A percentile compares a stretch with the other conserved stretches of the same genome.
Conservation (phyloP, 1,140 invertebrate genomes). For the Pachypeltis micranthus region DNA sequence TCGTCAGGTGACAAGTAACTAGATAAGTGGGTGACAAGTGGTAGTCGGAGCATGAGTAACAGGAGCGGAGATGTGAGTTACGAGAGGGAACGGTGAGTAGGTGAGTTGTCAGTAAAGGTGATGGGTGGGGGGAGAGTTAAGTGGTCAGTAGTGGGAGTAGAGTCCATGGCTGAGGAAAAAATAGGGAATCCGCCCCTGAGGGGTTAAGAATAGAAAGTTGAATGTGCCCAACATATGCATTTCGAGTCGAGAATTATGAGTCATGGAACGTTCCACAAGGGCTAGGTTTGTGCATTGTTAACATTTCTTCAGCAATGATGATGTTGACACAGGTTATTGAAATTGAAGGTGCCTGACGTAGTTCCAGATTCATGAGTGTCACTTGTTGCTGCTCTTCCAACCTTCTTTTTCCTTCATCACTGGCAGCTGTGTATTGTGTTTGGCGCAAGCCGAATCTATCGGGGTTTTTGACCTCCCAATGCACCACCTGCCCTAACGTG, state of each 20-base stretch:
- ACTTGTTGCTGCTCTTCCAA: background rate
- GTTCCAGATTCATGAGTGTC: background rate
- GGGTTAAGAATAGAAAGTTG: background rate
- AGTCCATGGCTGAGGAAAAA: background rate
- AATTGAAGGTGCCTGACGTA: background rate
- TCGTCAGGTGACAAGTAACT: no score
- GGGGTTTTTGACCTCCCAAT: no score
- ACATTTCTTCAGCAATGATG: background rate
- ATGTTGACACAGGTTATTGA: background rate
- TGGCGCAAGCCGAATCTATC: no score
- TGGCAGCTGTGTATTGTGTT: no score
- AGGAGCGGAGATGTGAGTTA: no score
- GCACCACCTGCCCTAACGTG: no score
- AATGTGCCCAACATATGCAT: background rate
- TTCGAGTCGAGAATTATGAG: background rate
- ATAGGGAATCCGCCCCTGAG: background rate
- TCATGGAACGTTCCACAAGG: background rate
- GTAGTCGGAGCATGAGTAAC: no score
- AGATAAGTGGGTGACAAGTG: no score
- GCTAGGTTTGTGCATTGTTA: background rate
- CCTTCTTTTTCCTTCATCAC: background rate
- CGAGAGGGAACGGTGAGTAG: no score
- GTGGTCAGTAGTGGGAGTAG: no score
- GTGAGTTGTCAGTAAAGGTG: no score
- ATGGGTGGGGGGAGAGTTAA: no score